Percentiles rank a stretch among this genome's conserved stretches.
These are phyloP conservation scores for Rhynchophorus ferrugineus DNA, from an alignment of 1,140 invertebrate species.

Conservation along the genomic window DNA sequence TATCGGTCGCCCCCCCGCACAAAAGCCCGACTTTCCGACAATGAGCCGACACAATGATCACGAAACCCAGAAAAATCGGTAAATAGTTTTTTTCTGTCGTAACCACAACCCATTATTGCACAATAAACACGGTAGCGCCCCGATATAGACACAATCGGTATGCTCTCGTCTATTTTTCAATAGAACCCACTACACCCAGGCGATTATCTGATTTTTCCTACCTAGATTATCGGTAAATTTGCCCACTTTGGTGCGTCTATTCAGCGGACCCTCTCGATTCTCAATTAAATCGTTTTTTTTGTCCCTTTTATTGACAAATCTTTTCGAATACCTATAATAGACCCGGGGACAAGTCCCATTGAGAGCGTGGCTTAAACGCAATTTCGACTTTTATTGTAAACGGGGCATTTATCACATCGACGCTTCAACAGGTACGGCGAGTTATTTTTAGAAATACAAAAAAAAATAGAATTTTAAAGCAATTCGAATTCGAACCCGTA, in stretches of 20 bases:
- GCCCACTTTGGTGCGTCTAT: not conserved
- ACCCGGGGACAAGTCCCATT: not conserved
- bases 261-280: not conserved
- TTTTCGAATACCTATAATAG: not conserved
- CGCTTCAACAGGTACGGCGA: not conserved
- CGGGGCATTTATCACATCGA: no score
- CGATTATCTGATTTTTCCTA: slow-evolving; percentile 2
- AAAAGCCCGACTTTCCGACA: not conserved
- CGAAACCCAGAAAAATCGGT: slow-evolving; percentile 2
- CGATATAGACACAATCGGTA: not conserved
- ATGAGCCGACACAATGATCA: not conserved
- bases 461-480: not conserved
- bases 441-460: no score
- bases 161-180: not conserved
- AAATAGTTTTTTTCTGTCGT: no score
- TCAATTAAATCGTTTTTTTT: not conserved
- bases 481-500: not conserved
- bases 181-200: slow-evolving; percentile 3
- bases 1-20: not conserved
- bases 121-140: slow-evolving; percentile 1
- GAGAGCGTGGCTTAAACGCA: no score
- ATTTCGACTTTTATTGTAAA: no score
- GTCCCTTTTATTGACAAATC: slow-evolving; percentile 1
- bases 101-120: slow-evolving; percentile 5
- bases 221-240: slow-evolving; percentile 5